Evolutionary conservation across 2,888 invertebrate species (phyloP).

Genomic region (Tenodera sinensis): DNA sequence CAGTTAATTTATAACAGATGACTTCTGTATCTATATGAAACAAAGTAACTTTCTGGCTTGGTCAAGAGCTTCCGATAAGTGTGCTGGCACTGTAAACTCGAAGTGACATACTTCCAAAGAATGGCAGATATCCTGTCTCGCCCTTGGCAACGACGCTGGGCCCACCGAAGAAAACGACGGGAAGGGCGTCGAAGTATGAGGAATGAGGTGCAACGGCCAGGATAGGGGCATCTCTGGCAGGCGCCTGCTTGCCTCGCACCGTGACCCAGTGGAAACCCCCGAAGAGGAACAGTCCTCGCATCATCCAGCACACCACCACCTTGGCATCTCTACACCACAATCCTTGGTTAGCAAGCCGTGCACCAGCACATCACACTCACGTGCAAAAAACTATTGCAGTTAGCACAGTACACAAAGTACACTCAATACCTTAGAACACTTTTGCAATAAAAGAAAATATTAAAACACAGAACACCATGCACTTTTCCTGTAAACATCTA

Average conservation of each 20-base stretch:
- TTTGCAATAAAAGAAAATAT: no score
- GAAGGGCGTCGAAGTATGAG: conserved; percentile 83
- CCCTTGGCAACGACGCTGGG: conserved; percentile 88
- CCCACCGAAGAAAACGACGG: conserved; percentile 76
- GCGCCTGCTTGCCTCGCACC: conserved; percentile 64
- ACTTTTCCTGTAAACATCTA: no score
- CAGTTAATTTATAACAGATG: background rate
- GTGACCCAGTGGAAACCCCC: conserved; percentile 80
- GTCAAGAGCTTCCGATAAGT: background rate
- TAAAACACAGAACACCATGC: no score
- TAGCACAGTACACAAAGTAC: no score
- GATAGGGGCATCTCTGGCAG: conserved; percentile 51
- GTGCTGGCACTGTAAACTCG: background rate
- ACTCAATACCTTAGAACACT: no score
- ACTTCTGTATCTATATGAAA: background rate
- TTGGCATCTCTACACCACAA: conserved; percentile 55
- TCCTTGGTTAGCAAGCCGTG: background rate
- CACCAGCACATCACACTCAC: background rate
- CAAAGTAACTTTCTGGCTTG: background rate
- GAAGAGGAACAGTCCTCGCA: conserved; percentile 71
- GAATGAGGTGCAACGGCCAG: conserved; percentile 83
- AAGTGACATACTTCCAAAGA: conserved; percentile 80
- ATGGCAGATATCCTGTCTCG: conserved; percentile 74
- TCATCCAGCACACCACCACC: conserved; percentile 61
- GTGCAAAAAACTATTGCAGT: background rate